phyloP scores from a whole-genome alignment of 2,797 vertebrate genomes.

The Manis pentadactyla region DNA sequence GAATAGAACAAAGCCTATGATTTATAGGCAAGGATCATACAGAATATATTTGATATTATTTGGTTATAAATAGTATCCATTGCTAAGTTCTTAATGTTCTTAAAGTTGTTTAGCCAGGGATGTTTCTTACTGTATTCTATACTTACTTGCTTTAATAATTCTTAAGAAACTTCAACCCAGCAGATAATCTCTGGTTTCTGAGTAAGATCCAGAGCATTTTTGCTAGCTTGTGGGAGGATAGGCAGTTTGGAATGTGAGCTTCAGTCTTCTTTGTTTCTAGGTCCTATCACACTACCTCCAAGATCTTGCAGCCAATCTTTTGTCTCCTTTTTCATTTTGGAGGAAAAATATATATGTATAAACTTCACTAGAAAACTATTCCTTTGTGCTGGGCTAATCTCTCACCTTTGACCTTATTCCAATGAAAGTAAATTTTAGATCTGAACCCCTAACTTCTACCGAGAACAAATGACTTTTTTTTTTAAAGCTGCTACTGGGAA shows the following conservation, averaged over 20 bases:
- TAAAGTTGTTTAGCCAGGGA: conserved; percentile 20
- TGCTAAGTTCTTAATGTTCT: not conserved
- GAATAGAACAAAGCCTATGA: not conserved
- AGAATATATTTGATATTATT: not conserved
- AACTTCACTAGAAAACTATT: conserved; percentile 58
- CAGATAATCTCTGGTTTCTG: not conserved
- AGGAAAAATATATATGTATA: conserved; percentile 11
- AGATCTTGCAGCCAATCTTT: conserved; percentile 69
- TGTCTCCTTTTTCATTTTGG: conserved; percentile 81
- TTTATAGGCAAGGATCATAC: not conserved
- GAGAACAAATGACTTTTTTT: conserved; percentile 76
- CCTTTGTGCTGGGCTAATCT: conserved; percentile 69
- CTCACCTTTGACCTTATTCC: not conserved
- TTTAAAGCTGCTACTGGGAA: not conserved
- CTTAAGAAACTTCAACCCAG: not conserved
- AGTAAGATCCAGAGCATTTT: conserved; percentile 11
- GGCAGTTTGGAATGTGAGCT: conserved; percentile 60
- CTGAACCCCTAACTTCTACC: conserved; percentile 71
- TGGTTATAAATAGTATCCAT: not conserved
- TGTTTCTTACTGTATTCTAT: conserved; percentile 20
- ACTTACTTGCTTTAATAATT: conserved; percentile 1
- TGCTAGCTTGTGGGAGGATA: not conserved
- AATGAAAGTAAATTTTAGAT: conserved; percentile 71
- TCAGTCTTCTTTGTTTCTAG: conserved; percentile 63
- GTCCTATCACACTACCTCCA: conserved; percentile 59